phyloP scores from a whole-genome alignment of 2,113 vertebrate species.

The Puma concolor region DNA sequence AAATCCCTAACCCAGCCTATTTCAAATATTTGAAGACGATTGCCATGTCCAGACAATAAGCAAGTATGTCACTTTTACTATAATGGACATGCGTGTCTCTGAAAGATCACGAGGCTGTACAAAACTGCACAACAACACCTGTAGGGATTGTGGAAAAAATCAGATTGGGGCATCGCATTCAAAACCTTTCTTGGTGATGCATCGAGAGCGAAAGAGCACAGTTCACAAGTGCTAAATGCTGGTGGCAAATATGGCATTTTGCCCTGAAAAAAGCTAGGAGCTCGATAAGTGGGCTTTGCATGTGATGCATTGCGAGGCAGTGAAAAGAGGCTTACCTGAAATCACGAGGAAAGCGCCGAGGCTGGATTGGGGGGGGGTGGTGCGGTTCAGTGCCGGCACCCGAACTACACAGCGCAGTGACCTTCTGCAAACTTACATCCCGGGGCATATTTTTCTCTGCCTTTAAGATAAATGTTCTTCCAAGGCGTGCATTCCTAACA shows the following conservation, averaged over 20 bases:
- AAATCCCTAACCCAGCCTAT: not conserved
- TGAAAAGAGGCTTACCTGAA: not conserved
- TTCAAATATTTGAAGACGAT: not conserved
- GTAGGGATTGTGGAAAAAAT: not conserved
- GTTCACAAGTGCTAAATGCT: not conserved
- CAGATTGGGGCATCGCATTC: not conserved
- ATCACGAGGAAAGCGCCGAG: too few species aligned
- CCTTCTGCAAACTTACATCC: not conserved
- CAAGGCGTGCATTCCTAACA: not conserved
- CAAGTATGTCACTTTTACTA: not conserved
- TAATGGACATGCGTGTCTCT: not conserved
- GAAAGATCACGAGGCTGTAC: not conserved
- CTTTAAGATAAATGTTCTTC: conserved; percentile 13
- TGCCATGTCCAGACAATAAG: not conserved
- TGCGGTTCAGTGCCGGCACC: not conserved
- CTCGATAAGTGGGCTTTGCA: not conserved
- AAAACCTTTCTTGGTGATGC: not conserved
- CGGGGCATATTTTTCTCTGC: not conserved
- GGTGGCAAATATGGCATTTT: not conserved
- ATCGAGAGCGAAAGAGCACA: not conserved
- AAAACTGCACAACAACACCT: not conserved
- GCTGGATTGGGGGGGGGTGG: not conserved
- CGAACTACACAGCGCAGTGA: not conserved
- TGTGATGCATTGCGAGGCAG: not conserved
- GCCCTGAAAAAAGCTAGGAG: not conserved